Percentiles rank a stretch among this genome's conserved stretches.
These are phyloP conservation scores for Hydropotes inermis DNA, from an alignment of 2,113 vertebrate species.

Conservation along the genomic window DNA sequence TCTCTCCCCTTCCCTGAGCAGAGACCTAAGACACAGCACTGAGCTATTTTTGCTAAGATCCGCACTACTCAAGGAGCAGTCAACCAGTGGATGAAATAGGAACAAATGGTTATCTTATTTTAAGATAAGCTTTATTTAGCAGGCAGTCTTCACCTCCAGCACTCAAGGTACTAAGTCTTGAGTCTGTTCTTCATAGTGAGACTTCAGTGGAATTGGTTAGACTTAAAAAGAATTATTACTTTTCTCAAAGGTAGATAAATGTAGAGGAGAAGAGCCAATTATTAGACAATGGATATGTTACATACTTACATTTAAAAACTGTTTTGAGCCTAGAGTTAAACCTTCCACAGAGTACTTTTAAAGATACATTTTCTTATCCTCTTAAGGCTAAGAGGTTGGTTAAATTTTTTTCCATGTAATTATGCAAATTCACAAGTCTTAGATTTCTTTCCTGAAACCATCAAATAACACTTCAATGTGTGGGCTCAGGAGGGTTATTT, in stretches of 20 bases:
- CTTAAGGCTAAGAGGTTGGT: neutral
- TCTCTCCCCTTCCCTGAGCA: neutral
- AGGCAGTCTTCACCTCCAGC: neutral
- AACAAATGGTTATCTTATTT: slow-evolving; percentile 37
- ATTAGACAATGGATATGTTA: neutral
- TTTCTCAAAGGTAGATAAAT: neutral
- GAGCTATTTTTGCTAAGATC: slow-evolving; percentile 34
- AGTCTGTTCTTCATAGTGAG: neutral
- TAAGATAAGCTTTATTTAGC: slow-evolving; percentile 29
- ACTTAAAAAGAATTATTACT: slow-evolving; percentile 1
- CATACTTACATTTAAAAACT: slow-evolving; percentile 28
- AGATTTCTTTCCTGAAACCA: slow-evolving; percentile 39
- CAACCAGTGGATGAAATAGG: neutral
- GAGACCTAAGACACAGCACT: neutral
- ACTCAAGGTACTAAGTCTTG: neutral
- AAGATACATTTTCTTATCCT: neutral
- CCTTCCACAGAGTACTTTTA: neutral
- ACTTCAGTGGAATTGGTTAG: neutral
- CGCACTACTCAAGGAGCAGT: neutral
- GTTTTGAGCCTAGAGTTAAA: neutral
- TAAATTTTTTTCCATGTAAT: neutral
- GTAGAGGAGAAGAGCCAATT: neutral
- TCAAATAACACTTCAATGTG: slow-evolving; percentile 4
- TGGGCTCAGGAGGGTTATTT: slow-evolving; percentile 26
- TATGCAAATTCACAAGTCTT: neutral